These are phyloP conservation scores for Rhamphomyia laevipes DNA, from an alignment of 2,888 invertebrate genomes.

Conservation along the genomic window DNA sequence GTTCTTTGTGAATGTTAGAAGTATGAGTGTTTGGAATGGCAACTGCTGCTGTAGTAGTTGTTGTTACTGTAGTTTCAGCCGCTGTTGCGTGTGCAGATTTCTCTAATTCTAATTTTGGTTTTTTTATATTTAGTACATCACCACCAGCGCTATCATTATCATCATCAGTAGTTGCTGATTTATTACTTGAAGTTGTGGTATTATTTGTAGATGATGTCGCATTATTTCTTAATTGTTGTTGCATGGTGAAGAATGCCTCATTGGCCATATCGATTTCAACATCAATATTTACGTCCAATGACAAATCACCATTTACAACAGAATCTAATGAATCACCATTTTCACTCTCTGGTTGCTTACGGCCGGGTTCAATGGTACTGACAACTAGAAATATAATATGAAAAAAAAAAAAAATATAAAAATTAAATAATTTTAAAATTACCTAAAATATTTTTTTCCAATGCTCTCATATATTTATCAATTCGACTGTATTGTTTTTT, in stretches of 20 bases:
- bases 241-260: constrained; percentile 31
- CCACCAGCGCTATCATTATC: constrained; percentile 40
- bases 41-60: not conserved
- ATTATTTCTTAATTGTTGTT: constrained; percentile 17
- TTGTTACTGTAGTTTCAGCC: constrained; percentile 28
- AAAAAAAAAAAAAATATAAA: not conserved
- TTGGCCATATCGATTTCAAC: constrained; percentile 47
- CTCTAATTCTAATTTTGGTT: constrained; percentile 26
- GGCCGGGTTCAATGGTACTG: constrained; percentile 57
- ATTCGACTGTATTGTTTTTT: constrained; percentile 88
- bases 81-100: constrained; percentile 34
- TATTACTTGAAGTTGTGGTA: not conserved
- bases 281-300: constrained; percentile 44
- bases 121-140: constrained; percentile 42
- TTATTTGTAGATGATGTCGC: not conserved
- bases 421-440: not conserved
- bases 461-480: constrained; percentile 92
- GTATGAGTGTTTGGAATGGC: no score
- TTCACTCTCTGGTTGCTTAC: constrained; percentile 49
- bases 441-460: constrained; percentile 83
- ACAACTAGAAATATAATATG: constrained; percentile 47
- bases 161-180: constrained; percentile 24
- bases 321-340: constrained; percentile 50
- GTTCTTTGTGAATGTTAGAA: no score
- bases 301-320: constrained; percentile 39